phyloP scores from a whole-genome alignment of 2,113 vertebrate genomes.

The Gila orcuttii region DNA sequence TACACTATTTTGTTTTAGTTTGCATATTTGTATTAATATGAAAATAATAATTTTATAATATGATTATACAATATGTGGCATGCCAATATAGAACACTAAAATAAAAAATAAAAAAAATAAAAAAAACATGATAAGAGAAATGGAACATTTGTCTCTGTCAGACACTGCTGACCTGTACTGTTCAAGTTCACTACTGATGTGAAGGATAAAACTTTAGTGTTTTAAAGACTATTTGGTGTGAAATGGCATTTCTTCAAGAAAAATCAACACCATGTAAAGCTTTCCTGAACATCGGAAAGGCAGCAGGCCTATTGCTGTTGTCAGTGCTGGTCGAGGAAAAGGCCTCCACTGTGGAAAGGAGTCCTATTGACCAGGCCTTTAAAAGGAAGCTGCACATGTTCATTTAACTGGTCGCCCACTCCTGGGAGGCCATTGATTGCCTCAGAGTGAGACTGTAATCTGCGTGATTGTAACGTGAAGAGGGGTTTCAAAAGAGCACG shows the following conservation, averaged over 20 bases:
- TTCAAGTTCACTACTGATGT: background rate
- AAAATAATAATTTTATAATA: background rate
- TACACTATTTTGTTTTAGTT: background rate
- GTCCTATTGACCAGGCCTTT: constrained; percentile 54
- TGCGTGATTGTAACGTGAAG: constrained; percentile 46
- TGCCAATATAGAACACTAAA: background rate
- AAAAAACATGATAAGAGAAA: background rate
- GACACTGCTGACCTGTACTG: background rate
- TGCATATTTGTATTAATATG: background rate
- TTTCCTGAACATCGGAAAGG: background rate
- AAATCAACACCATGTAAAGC: background rate
- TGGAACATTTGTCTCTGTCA: background rate
- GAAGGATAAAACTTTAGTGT: background rate
- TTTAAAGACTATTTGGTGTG: background rate
- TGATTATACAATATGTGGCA: background rate
- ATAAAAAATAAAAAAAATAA: background rate
- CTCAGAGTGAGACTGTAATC: constrained; percentile 54
- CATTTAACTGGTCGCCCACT: constrained; percentile 52
- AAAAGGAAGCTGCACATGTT: constrained; percentile 56
- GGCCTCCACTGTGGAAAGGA: constrained; percentile 26
- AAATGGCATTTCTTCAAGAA: background rate
- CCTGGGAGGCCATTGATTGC: constrained; percentile 57
- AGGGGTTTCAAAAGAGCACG: constrained; percentile 8
- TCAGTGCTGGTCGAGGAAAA: constrained; percentile 2
- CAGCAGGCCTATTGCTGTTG: background rate